Evolutionary conservation across 1,140 invertebrate genomes (phyloP).

Genomic region (Ephestia elutella): DNA sequence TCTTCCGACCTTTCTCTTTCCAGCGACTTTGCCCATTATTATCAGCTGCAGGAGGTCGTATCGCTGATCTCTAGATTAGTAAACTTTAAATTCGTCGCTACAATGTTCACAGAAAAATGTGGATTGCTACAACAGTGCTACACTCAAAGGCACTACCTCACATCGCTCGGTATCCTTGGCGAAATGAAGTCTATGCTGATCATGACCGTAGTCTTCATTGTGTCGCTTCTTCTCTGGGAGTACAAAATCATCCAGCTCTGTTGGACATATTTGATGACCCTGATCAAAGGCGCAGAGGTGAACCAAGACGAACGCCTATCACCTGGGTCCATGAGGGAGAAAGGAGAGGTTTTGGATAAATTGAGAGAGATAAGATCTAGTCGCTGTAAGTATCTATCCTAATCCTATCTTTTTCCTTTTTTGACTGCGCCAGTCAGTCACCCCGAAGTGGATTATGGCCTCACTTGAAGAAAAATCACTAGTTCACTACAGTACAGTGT

Average conservation of each 20-base stretch:
- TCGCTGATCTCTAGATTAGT: too few relatives aligned
- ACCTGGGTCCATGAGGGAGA: conserved; percentile 32
- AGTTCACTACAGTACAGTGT: too few relatives aligned
- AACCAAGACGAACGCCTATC: conserved; percentile 13
- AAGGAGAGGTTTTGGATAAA: conserved; percentile 34
- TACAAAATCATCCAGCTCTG: conserved; percentile 40
- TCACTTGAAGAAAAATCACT: too few relatives aligned
- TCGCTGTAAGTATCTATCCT: conserved; percentile 5
- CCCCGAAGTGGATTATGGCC: too few relatives aligned
- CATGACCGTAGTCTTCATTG: conserved; percentile 29
- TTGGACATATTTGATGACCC: conserved; percentile 18
- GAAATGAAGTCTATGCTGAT: conserved; percentile 38
- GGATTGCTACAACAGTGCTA: conserved; percentile 57
- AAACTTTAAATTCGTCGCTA: too few relatives aligned
- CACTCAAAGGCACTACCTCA: conserved; percentile 32
- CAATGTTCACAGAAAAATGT: conserved; percentile 53
- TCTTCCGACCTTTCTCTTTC: too few relatives aligned
- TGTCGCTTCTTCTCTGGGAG: conserved; percentile 43
- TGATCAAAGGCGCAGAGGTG: conserved; percentile 21
- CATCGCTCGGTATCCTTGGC: conserved; percentile 30
- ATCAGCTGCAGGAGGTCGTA: too few relatives aligned
- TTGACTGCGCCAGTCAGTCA: too few relatives aligned
- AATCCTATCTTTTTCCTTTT: too few relatives aligned
- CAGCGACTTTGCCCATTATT: too few relatives aligned
- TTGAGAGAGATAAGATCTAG: conserved; percentile 22